Evolutionary conservation across 2,888 invertebrate species (phyloP), one percentile per base, ranked within the genome.

Genomic region (Proisotoma minuta): DNA sequence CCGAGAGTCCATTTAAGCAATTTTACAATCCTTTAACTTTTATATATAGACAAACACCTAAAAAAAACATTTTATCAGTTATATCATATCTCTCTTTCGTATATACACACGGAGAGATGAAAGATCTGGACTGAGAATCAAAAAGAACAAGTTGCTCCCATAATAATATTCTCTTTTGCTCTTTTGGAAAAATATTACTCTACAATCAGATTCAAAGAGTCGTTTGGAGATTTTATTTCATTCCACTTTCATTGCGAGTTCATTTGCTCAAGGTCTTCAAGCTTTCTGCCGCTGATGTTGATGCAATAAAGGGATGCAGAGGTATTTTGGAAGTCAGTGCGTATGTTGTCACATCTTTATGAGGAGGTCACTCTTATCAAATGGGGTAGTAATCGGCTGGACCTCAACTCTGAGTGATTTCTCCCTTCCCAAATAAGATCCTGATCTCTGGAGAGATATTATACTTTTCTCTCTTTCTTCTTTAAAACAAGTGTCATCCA

Each of bases 381-480:
- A 71, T 66, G 59, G 66, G 65, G 68, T 62, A 62, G 65, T 66
- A 70, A 66, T 68, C 66, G 68, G 68, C 68, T 68, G 65, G 69
- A 50, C 56, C 51, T 65, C 65, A 65, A 57, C 43, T 51, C 56
- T 59, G 62, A 63, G 59, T 62, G 61, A 62, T 62, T 62, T 57
- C 57, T 57, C 29, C 61, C 23, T 26, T 24, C 52, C 28, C 61
- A 58, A 58, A 61, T 61, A 57, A 60, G 54, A 23, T 60, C 22
- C 53, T 39, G 54, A 61, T 57, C 64, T 64, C 64, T 22, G 26
- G 64, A 64, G 64, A 58, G 63, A 60, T 64, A 60, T 64, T 60
- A 57, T 60, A 5, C 43, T 20, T 18, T 20, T 43, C 18, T 5
- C 18, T 18, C 4, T 43, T 43, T 43, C 5, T 43, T 20, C 43